Conservation (phyloP, 2,888 invertebrate species). For the Pseudococcus longispinus region DNA sequence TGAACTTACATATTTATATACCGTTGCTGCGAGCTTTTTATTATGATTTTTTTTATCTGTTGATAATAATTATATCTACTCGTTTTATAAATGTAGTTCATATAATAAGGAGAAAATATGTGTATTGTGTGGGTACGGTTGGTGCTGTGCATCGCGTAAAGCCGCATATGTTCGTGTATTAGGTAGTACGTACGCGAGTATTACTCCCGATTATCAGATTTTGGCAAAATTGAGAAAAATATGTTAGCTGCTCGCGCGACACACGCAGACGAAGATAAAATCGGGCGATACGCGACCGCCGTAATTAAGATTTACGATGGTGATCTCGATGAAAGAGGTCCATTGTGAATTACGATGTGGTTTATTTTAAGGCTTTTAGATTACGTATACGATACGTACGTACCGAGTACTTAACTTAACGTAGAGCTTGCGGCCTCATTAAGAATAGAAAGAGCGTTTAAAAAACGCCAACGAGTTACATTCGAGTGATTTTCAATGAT, state of each 20-base stretch:
- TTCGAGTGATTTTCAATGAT: conserved; percentile 37
- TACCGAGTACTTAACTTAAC: too few relatives aligned
- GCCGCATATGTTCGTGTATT: not conserved
- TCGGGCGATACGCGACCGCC: not conserved
- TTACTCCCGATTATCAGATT: conserved; percentile 52
- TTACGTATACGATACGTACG: not conserved
- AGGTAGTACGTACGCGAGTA: too few relatives aligned
- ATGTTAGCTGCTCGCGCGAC: conserved; percentile 5
- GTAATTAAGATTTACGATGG: conserved; percentile 54
- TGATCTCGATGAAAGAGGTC: conserved; percentile 55
- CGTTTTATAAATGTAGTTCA: not conserved
- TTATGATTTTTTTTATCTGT: not conserved
- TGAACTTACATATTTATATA: not conserved
- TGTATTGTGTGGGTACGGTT: not conserved
- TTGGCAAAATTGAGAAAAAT: conserved; percentile 51
- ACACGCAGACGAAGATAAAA: not conserved
- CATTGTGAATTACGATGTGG: conserved; percentile 53
- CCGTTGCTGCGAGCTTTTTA: not conserved
- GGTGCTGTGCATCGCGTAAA: not conserved
- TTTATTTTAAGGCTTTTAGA: conserved; percentile 35
- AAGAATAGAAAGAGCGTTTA: conserved; percentile 36
- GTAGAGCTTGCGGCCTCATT: conserved; percentile 42
- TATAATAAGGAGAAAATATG: not conserved
- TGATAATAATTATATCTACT: not conserved
- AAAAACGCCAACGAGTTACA: conserved; percentile 10